Conservation (phyloP, 2,888 invertebrate genomes). For the Alloplasta piceator region DNA sequence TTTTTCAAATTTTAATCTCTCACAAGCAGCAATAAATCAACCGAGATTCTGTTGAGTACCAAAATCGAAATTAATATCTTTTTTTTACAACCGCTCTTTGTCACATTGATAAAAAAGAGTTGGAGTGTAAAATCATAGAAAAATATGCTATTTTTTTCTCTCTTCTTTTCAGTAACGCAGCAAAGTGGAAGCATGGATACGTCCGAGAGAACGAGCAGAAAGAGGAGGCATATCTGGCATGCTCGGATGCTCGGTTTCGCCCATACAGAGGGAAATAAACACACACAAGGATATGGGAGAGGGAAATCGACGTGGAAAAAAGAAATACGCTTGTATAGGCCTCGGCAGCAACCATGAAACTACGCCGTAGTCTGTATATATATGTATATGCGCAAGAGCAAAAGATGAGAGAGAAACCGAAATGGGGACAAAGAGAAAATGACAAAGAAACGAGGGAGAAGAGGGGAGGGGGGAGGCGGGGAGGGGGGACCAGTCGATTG, state of each 20-base stretch:
- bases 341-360: conserved; percentile 25
- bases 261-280: neutral
- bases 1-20: no score
- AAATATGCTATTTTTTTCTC: no score
- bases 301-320: conserved; percentile 61
- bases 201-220: conserved; percentile 46
- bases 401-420: conserved; percentile 64
- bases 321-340: conserved; percentile 41
- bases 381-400: conserved; percentile 5
- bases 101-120: no score
- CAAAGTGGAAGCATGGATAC: conserved; percentile 48
- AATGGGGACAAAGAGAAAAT: conserved; percentile 80
- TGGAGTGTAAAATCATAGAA: no score
- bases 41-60: no score
- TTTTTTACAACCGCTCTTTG: no score
- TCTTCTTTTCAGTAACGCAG: neutral
- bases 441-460: conserved; percentile 75
- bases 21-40: no score
- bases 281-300: conserved; percentile 20
- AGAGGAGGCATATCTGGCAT: conserved; percentile 58
- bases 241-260: conserved; percentile 45
- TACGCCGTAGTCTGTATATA: neutral
- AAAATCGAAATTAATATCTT: no score
- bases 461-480: conserved; percentile 69
- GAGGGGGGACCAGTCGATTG: conserved; percentile 74